Conservation (phyloP, 1,140 invertebrate species). For the Teleogryllus occipitalis region DNA sequence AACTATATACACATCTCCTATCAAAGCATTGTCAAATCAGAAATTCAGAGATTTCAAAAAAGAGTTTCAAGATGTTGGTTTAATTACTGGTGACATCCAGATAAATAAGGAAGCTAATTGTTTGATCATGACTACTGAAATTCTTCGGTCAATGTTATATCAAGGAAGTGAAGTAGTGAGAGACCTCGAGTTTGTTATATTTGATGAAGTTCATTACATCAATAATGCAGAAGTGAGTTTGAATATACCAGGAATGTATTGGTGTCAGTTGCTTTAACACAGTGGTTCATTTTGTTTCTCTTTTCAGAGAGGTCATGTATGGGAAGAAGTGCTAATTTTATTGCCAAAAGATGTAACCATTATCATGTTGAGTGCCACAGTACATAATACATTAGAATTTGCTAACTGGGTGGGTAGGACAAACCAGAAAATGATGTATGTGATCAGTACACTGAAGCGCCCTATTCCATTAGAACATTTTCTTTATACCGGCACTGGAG, state of each 20-base stretch:
- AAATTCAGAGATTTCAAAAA: slow-evolving; percentile 96
- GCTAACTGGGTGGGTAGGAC: slow-evolving; percentile 95
- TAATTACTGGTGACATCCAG: slow-evolving; percentile 95
- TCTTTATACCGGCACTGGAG: slow-evolving; percentile 79
- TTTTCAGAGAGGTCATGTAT: slow-evolving; percentile 87
- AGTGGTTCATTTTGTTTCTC: slow-evolving; percentile 16
- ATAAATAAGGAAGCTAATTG: slow-evolving; percentile 89
- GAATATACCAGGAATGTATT: slow-evolving; percentile 8
- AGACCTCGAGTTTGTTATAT: slow-evolving; percentile 97
- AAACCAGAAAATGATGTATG: slow-evolving; percentile 87
- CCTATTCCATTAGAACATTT: slow-evolving; percentile 94
- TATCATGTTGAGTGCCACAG: slow-evolving; percentile 95
- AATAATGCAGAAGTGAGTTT: slow-evolving; percentile 82
- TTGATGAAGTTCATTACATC: slow-evolving; percentile 99
- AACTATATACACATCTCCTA: slow-evolving; percentile 97
- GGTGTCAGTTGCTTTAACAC: background rate
- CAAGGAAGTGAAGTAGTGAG: slow-evolving; percentile 89
- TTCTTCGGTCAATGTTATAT: slow-evolving; percentile 94
- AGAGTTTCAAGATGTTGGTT: slow-evolving; percentile 79
- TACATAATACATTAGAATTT: slow-evolving; percentile 94
- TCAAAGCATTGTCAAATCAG: slow-evolving; percentile 98
- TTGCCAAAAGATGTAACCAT: slow-evolving; percentile 90
- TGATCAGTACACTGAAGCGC: slow-evolving; percentile 86
- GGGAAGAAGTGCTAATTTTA: slow-evolving; percentile 98
- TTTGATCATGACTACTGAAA: slow-evolving; percentile 99